Evolutionary conservation across 2,797 vertebrate genomes (phyloP), one percentile per base, ranked within the genome.

Genomic region (Pseudochaenichthys georgianus): DNA sequence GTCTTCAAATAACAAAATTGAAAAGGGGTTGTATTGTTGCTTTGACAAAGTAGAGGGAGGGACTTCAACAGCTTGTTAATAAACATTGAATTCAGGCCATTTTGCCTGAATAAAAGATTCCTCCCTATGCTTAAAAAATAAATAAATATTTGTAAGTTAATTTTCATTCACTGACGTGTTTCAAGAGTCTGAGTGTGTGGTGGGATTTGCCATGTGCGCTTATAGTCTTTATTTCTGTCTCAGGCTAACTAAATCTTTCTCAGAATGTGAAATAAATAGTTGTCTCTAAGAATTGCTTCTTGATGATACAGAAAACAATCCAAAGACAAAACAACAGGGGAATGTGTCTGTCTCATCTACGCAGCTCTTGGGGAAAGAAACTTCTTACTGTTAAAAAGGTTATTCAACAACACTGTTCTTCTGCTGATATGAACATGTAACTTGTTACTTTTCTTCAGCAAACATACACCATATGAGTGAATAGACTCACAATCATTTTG

Each of bases 1-100:
- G 92, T 90, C 90, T 89, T 48, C 85, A 79, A 92, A 94, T 87
- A 89, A 87, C 74, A 89, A 91, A 89, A 90, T 77, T 87, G 87
- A 82, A 89, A 80, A 80, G 82, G 80, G 85, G 80, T 87, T 85
- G 86, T 77, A 83, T 88, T 93, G 84, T 90, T 86, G 83, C 87
- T 87, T 88, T 86, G 73, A 83, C 86, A 86, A 90, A 92, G 77
- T 83, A 64, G 78, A 88, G 78, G 84, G 84, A 83, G 85, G 86
- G 83, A 91, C 77, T 90, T 91, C 81, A 86, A 87, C 83, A 90
- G 86, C 69, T 89, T 85, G 69, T 89, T 90, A 88, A 88, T 92
- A 92, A 94, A 94, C 85, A 90, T 45, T 70, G 77, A 77, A 89
- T 53, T 77, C 51, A 69, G 75, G 17, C 46, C 54, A 38, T 70